Base-by-base conservation (phyloP, 2,888 invertebrate genomes). In the Phrixothrix hirtus region DNA sequence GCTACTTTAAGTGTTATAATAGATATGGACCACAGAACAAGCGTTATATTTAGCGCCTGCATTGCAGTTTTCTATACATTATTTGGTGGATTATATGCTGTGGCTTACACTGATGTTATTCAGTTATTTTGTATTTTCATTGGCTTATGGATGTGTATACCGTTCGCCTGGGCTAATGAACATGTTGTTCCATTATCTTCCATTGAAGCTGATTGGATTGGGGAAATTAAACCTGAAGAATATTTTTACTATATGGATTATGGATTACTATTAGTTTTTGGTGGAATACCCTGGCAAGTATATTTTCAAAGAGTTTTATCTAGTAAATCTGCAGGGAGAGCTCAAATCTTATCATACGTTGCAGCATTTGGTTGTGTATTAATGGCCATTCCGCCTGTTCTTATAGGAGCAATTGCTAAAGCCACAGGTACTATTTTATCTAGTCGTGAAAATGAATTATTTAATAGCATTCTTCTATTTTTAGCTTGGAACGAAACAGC, bases 281-380 rank as follows among this genome's bases (percentile, higher is more conserved):
- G 97, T 11, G 97, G 97, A 31, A 96, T 97, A 65, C 97, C 97
- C 0, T 97, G 97, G 95, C 94, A 96, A 86, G 97, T 97, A 17
- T 98, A 98, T 75, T 98, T 98, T 78, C 98, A 99, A 81, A 84
- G 98, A 30, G 98, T 99, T 41, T 79, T 99, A 66, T 97, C 97
- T 55, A 94, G 96, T 69, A 95, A 94, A 81, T 91, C 95, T 0
- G 96, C 97, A 0, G 86, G 86, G 4, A 85, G 95, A 44, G 98
- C 98, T 30, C 95, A 97, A 78, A 75, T 95, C 43, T 80, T 99
- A 62, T 97, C 96, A 15, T 99, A 93, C 77, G 93, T 97, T 39
- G 98, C 98, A 1, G 97, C 97, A 4, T 78, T 90, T 57, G 98
- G 97, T 12, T 98, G 97, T 77, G 86, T 97, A 67, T 78, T 97